Evolutionary conservation across 2,888 invertebrate genomes (phyloP), one percentile per base, ranked within the genome.

Genomic region (Elaeidobius kamerunicus): DNA sequence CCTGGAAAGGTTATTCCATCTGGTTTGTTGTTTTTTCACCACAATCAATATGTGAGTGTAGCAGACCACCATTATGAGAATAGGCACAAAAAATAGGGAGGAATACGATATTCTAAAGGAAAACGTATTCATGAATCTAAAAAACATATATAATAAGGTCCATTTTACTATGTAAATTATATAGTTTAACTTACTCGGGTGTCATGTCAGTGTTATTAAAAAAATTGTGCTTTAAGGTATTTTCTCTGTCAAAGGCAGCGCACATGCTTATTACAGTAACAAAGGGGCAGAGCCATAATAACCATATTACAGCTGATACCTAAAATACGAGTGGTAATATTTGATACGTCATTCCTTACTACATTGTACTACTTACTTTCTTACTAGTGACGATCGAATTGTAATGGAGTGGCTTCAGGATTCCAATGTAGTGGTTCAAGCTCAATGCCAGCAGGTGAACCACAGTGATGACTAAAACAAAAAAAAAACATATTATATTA

Each of bases 401-500:
- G 65, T 83, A 83, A 60, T 81, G 82, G 6, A 85, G 73, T 1
- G 85, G 85, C 56, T 67, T 67, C 55, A 67, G 52, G 30, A 83
- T 82, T 14, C 85, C 84, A 32, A 84, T 71, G 70, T 83, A 85
- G 66, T 85, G 85, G 69, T 84, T 84, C 50, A 82, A 69, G 20
- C 84, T 82, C 19, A 85, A 69, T 1, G 80, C 79, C 28, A 83
- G 69, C 2, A 85, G 74, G 63, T 85, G 84, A 35, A 78, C 72
- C 9, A 83, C 81, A 0, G 83, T 81, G 14, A 81, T 78, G 35
- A 83, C 75, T 57, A 41, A 34, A 51, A 54, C 20, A n/a, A 17
- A 28, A 27, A 38, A 44, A 28, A 27, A 43, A 27, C 11, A n/a
- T 9, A 12, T 32, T n/a, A 9, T n/a, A n/a, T n/a, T n/a, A n/a